These are phyloP conservation scores for Drosophila flavopinicola DNA, from an alignment of 2,888 invertebrate genomes.

Conservation along the genomic window DNA sequence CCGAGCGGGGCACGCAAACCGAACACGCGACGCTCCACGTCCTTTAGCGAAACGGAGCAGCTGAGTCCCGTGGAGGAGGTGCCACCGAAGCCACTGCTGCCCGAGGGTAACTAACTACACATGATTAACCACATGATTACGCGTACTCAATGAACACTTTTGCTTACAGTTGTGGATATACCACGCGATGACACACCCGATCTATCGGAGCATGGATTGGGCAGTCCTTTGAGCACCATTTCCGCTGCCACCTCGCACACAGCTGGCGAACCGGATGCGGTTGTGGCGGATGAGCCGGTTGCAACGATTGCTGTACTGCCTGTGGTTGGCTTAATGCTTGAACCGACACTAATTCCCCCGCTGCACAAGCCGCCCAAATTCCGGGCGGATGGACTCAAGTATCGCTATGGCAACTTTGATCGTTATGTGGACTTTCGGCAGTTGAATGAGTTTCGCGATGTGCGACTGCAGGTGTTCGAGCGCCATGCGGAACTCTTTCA, in stretches of 20 bases:
- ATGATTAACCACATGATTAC: constrained; percentile 27
- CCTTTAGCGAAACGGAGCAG: constrained; percentile 85
- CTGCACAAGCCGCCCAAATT: constrained; percentile 85
- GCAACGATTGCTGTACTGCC: constrained; percentile 1
- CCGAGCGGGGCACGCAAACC: constrained; percentile 82
- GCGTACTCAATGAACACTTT: no score
- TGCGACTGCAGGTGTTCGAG: constrained; percentile 92
- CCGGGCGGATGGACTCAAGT: constrained; percentile 90
- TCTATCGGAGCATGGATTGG: constrained; percentile 64
- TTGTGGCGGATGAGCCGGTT: constrained; percentile 39
- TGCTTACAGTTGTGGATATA: constrained; percentile 64
- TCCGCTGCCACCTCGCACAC: constrained; percentile 72
- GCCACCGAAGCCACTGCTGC: constrained; percentile 58
- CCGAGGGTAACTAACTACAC: constrained; percentile 66
- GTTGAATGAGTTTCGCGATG: constrained; percentile 91
- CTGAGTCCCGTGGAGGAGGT: constrained; percentile 84
- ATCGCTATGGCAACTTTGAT: constrained; percentile 98
- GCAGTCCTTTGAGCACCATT: constrained; percentile 76
- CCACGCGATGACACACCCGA: constrained; percentile 81
- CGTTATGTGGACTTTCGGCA: constrained; percentile 98
- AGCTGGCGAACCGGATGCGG: constrained; percentile 71
- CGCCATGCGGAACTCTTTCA: constrained; percentile 92
- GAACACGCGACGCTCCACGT: constrained; percentile 83
- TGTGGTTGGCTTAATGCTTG: constrained; percentile 39
- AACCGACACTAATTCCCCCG: constrained; percentile 63